phyloP scores from a whole-genome alignment of 92 coral and sea anemone species.

The Parazoanthus atlanticus region DNA sequence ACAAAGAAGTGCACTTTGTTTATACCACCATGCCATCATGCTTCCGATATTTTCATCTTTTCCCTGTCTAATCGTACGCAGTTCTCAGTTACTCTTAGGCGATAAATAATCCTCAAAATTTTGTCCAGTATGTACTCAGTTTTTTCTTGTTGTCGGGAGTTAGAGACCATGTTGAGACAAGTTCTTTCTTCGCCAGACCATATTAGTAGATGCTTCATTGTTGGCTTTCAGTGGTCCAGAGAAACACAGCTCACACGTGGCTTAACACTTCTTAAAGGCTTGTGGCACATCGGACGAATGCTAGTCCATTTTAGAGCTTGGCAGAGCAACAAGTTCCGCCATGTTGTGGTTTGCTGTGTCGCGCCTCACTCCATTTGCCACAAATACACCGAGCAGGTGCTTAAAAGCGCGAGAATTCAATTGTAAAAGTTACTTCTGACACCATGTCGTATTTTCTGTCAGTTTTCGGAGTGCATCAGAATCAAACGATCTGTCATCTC shows the following conservation, averaged over 20 bases:
- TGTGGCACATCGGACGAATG: constrained; percentile 56
- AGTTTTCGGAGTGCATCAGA: too few species aligned
- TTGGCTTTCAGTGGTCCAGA: constrained; percentile 57
- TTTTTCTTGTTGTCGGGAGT: constrained; percentile 48
- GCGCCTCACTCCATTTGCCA: background rate
- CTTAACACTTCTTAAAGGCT: constrained; percentile 63
- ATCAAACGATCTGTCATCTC: too few species aligned
- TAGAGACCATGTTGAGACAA: constrained; percentile 66
- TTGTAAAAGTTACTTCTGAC: too few species aligned
- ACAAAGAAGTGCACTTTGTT: too few species aligned
- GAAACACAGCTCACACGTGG: constrained; percentile 66
- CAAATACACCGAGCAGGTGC: background rate
- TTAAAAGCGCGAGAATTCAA: background rate
- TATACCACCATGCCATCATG: too few species aligned
- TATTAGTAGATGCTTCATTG: constrained; percentile 43
- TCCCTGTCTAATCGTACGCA: constrained; percentile 43
- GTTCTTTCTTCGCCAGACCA: constrained; percentile 69
- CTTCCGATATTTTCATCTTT: constrained; percentile 49
- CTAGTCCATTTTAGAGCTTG: constrained; percentile 69
- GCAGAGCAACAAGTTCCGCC: constrained; percentile 70
- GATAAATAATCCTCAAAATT: constrained; percentile 52
- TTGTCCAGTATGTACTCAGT: constrained; percentile 61
- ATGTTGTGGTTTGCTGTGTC: background rate
- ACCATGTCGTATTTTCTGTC: too few species aligned
- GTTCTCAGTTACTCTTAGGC: constrained; percentile 62